Base-by-base conservation (phyloP, 2,888 invertebrate genomes). In the Drosophila kuntzei region DNA sequence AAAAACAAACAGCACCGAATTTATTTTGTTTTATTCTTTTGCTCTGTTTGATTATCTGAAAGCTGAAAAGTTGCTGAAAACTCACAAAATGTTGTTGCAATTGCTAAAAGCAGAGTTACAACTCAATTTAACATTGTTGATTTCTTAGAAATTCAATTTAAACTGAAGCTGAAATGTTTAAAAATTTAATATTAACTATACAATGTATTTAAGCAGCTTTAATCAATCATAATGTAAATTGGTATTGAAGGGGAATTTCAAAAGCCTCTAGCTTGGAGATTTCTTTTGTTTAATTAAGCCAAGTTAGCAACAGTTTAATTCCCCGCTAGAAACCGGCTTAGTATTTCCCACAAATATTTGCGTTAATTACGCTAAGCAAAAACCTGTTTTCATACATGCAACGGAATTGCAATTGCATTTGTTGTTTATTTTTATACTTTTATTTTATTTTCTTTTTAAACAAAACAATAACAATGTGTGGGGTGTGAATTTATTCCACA, bases 361-460 rank as follows among this genome's bases (percentile, higher is more conserved):
- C 34, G 5, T 18, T 72, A 77, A 83, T 76, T 66, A 37, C 29
- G 11, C 55, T 9, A 3, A 27, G 46, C 36, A 39, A 43, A 64
- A 80, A 82, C 85, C 79, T 62, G 83, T 76, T 86, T 71, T 47
- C 8, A 2, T 16, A 29, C 32, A 18, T 32, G 43, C 44, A 25
- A 2, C 32, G 46, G 29, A 57, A 43, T 57, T 62, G 58, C 25
- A 14, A 22, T 18, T 66, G 46, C 58, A 63, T 57, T 63, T 46
- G 51, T 43, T 50, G 27, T 39, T 46, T 36, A n/a, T 20, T 34
- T 64, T 39, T 32, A 16, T 14, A n/a, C 43, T 32, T 32, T n/a
- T 41, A 32, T 34, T 27, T 44, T 27, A 8, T n/a, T 41, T 25
- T 34, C 25, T 9, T 29, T 27, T 25, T 18, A 41, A 29, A 55